Conservation (phyloP, 1,140 invertebrate genomes). For the Drosophila hydei region DNA sequence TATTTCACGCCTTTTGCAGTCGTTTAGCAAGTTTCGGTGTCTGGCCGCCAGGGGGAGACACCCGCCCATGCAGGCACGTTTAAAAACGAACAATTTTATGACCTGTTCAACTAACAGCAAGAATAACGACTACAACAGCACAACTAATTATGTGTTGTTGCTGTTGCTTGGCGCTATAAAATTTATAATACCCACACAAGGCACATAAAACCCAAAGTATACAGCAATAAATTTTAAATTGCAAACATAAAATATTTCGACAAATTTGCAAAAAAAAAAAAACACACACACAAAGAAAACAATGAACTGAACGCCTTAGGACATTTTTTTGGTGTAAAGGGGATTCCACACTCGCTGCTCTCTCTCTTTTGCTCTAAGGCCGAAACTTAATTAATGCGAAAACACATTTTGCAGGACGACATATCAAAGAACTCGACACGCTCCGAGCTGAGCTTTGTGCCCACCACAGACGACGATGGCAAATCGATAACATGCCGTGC, state of each 20-base stretch:
- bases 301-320: constrained; percentile 27
- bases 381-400: constrained; percentile 78
- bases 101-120: constrained; percentile 57
- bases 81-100: constrained; percentile 61
- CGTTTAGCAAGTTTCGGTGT: constrained; percentile 50
- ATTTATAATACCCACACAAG: constrained; percentile 73
- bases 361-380: constrained; percentile 7
- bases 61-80: constrained; percentile 3
- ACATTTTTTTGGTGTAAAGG: constrained; percentile 21
- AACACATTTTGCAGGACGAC: constrained; percentile 87
- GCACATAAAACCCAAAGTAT: constrained; percentile 65
- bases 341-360: neutral
- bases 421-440: constrained; percentile 91
- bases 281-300: constrained; percentile 32
- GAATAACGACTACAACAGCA: constrained; percentile 46
- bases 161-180: constrained; percentile 58
- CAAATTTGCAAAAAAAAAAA: constrained; percentile 64
- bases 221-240: constrained; percentile 81
- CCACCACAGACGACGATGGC: constrained; percentile 93
- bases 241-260: constrained; percentile 81
- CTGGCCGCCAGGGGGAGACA: constrained; percentile 27
- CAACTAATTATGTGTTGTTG: constrained; percentile 73
- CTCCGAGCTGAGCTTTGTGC: constrained; percentile 93
- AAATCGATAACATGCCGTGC: constrained; percentile 93
- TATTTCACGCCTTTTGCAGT: constrained; percentile 51